Base-by-base conservation (phyloP, 2,797 vertebrate genomes). In the Triplophysa yarkandensis region DNA sequence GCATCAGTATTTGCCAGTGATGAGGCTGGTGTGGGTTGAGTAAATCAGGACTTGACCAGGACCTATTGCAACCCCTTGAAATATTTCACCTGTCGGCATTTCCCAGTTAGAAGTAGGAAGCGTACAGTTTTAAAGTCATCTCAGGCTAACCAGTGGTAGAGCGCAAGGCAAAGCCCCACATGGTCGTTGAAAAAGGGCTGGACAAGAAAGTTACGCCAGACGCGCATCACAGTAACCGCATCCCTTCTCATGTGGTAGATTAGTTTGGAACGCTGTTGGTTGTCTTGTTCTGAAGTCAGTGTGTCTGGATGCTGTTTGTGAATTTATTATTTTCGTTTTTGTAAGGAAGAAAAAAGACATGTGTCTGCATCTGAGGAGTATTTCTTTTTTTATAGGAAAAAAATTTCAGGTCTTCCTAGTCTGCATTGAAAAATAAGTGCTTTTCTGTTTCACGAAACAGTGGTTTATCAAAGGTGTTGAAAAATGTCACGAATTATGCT, bases 361-460 rank as follows among this genome's bases (percentile, higher is more conserved):
- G 48, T 81, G 77, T 86, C 83, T 85, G 83, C 89, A 87, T 90
- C 86, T 90, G 89, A 90, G 88, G 89, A 90, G 89, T 92, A 86
- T 87, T 87, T 94, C 87, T 85, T 93, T 89, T 94, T 94, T 92
- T 89, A 93, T 87, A 90, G 88, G 87, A 88, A 90, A 91, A 90
- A 88, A 91, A 95, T 95, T 93, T 97, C 95, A 98, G 95, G 96
- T 98, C 96, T 98, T 98, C 96, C 96, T 97, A 93, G 95, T 96
- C 93, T 96, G 95, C 94, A 90, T 91, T 95, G 94, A 95, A 91
- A 94, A 92, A 88, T 91, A 96, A 97, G 95, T 96, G 95, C 95
- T 96, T 96, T 96, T 94, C 90, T 95, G 93, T 94, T 97, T 95
- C 93, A 94, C 91, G 93, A 95, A 93, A 93, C 92, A 92, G 93